Evolutionary conservation across 1,140 invertebrate genomes (phyloP).

Genomic region (Andricus grossulariae): DNA sequence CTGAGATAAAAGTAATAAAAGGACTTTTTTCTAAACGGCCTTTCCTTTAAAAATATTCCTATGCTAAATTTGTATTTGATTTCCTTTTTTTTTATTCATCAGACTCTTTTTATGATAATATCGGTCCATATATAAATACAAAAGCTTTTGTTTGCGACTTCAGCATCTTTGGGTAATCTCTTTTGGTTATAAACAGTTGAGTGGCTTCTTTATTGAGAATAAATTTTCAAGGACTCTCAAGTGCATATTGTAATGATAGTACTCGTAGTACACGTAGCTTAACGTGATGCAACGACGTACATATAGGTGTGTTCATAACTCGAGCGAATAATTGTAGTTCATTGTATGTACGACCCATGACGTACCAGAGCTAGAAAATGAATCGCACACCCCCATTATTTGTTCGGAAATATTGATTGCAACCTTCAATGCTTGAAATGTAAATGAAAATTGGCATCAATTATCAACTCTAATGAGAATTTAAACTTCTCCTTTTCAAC

Average conservation of each 20-base stretch:
- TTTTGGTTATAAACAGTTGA: not conserved
- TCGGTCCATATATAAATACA: too few species aligned
- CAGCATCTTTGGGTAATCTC: slow-evolving; percentile 7
- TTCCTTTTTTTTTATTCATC: too few species aligned
- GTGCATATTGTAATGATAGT: slow-evolving; percentile 17
- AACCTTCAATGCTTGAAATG: not conserved
- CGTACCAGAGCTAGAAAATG: not conserved
- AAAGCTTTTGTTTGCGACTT: not conserved
- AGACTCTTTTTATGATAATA: not conserved
- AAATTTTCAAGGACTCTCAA: slow-evolving; percentile 11
- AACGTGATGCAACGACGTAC: not conserved
- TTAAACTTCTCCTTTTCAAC: not conserved
- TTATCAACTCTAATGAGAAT: not conserved
- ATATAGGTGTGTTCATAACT: slow-evolving; percentile 18
- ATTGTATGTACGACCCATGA: not conserved
- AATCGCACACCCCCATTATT: slow-evolving; percentile 18
- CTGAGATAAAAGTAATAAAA: too few species aligned
- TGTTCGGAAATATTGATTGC: slow-evolving; percentile 6
- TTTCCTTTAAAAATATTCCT: too few species aligned
- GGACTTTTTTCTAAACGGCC: too few species aligned
- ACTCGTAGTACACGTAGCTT: not conserved
- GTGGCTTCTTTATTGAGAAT: slow-evolving; percentile 11
- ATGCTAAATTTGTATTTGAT: too few species aligned
- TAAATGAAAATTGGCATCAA: not conserved
- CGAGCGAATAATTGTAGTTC: not conserved